Evolutionary conservation across 2,113 vertebrate genomes (phyloP), one percentile per base, ranked within the genome.

Genomic region (Callocephalon fimbriatum): DNA sequence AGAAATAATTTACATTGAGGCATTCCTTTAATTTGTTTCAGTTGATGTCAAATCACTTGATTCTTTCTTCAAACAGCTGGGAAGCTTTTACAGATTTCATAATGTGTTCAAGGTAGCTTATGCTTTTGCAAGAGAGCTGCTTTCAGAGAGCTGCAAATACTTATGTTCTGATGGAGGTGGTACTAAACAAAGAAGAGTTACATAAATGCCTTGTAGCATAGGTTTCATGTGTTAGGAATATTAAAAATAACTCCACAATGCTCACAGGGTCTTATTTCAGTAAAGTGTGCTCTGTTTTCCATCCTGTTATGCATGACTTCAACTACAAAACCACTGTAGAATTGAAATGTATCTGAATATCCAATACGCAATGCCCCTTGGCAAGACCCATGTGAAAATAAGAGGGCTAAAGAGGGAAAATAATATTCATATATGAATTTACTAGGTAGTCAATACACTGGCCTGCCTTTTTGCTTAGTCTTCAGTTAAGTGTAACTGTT

Each of bases 111-210:
- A 61, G 42, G 47, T 68, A 67, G 18, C 37, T 40, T 35, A 16
- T 76, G 54, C 51, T 71, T 96, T 74, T 91, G 37, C 58, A 78
- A 88, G 47, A 77, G 22, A 84, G 26, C 65, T 89, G 50, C 68
- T 93, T 96, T 71, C 37, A 84, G 66, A 5, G 4, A 80, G 56
- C 66, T 88, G 51, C 68, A 90, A 67, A 67, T 62, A 65, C 53
- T 92, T 45, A 29, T 20, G 35, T 73, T 90, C 68, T 95, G 72
- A 73, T 88, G 86, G 93, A 96, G 87, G 51, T 87, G 83, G 86
- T 56, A 91, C 77, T 85, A 76, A 92, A 96, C 91, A 93, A 93
- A 95, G 82, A 70, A 67, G 23, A 92, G 48, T 92, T 93, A 93
- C n/a, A 48, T 86, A 88, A 96, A 88, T 70, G 50, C 47, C 45